Percentiles rank a stretch among this genome's conserved stretches.
Conservation (phyloP, 23 tunicate genomes). For the Ciona savignyi region DNA sequence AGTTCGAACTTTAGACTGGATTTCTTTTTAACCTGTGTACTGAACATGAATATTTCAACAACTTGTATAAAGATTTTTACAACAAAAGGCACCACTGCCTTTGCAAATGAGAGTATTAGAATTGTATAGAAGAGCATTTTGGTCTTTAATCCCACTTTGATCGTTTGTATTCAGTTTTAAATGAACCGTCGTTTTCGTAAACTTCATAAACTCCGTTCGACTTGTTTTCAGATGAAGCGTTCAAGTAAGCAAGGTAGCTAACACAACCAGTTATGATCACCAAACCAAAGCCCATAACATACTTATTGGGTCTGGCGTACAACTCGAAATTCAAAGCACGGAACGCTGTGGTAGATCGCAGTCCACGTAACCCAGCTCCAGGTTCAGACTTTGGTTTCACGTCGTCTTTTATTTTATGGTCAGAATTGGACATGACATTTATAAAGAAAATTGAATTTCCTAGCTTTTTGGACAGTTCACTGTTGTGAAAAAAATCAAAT, state of each 20-base stretch:
- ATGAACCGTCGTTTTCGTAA: conserved; percentile 24
- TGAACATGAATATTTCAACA: not conserved
- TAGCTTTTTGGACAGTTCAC: too few species aligned
- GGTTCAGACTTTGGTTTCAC: too few species aligned
- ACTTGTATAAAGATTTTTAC: conserved; percentile 5
- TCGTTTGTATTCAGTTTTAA: conserved; percentile 16
- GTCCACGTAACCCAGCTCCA: conserved; percentile 27
- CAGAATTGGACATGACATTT: too few species aligned
- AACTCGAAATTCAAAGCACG: conserved; percentile 80
- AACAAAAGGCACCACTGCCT: conserved; percentile 5
- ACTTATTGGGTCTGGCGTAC: conserved; percentile 78
- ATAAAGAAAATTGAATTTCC: too few species aligned
- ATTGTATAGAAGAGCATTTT: conserved; percentile 45
- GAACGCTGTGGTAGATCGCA: conserved; percentile 38
- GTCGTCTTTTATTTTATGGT: too few species aligned
- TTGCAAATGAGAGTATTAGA: conserved; percentile 10
- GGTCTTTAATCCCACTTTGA: conserved; percentile 82
- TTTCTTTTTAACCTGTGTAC: not conserved
- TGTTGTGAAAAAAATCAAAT: too few species aligned
- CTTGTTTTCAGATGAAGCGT: conserved; percentile 51
- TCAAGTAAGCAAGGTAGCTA: conserved; percentile 73
- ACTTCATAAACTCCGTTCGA: conserved; percentile 33
- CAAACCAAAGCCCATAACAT: conserved; percentile 87
- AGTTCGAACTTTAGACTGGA: conserved; percentile 2
- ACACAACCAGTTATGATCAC: conserved; percentile 71